Base-by-base conservation (phyloP, 1,140 invertebrate species). In the Procambarus clarkii region DNA sequence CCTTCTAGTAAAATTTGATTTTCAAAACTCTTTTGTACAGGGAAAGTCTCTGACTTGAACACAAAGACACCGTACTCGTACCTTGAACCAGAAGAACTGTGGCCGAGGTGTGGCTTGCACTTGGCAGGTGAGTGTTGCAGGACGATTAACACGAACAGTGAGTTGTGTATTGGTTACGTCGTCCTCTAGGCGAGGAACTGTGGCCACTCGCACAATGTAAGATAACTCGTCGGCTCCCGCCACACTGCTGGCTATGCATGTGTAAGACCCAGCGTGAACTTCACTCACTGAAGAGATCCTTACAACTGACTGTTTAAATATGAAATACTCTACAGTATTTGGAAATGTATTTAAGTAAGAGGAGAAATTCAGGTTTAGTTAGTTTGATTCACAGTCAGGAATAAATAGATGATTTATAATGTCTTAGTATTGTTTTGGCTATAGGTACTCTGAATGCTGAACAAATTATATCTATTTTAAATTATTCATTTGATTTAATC, bases 201-300 rank as follows among this genome's bases (percentile, higher is more conserved):
- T 91, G 15, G 83, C 82, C 18, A 91, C 89, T 18, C 77, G n/a
- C 76, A 86, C 76, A 11, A 45, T n/a, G 54, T 86, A 71, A 44
- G 46, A 60, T 3, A 71, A 18, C 45, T 92, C 79, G 58, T 92
- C 93, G 34, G 78, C 84, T n/a, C 94, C 94, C 44, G 93, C 93
- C 46, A 84, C 88, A 91, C 94, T 94, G 7, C 93, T 92, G 34
- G 95, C 95, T 34, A 94, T 89, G 93, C 95, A 96, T 8, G 93
- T 94, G 93, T 95, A 96, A 13, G 91, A 92, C 9, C 94, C 95
- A 76, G 94, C 93, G 83, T 95, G 94, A 74, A 92, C 4, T 48
- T 92, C 91, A 79, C 60, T 77, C 74, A 92, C 85, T 0, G 34
- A 24, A 11, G 9, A 45, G 15, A 88, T 84, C 24, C 54, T 79